phyloP scores from a whole-genome alignment of 2,888 invertebrate species.

The Polyommatus icarus region DNA sequence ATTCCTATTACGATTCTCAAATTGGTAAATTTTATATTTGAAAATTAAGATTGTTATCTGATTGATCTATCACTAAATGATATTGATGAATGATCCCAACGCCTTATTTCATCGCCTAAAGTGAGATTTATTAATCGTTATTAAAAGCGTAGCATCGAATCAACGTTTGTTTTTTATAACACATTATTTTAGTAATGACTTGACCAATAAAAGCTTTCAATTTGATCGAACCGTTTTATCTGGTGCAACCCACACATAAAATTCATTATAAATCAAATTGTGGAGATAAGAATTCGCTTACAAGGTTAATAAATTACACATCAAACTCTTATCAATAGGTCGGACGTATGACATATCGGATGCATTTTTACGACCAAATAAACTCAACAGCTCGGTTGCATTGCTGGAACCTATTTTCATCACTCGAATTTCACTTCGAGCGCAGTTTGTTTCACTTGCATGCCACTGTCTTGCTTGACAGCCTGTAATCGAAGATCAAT shows the following conservation, averaged over 20 bases:
- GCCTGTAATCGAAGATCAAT: not conserved
- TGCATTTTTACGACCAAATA: constrained; percentile 52
- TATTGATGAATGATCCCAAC: not conserved
- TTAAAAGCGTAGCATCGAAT: not conserved
- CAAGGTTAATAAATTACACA: constrained; percentile 37
- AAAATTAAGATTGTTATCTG: not conserved
- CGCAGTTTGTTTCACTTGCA: not conserved
- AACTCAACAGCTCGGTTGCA: constrained; percentile 9
- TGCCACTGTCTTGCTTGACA: not conserved
- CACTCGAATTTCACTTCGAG: not conserved
- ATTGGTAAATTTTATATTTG: no score
- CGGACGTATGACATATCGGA: constrained; percentile 64
- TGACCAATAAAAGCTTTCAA: constrained; percentile 32
- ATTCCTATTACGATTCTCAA: no score
- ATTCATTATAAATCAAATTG: constrained; percentile 32
- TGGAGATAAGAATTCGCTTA: constrained; percentile 35
- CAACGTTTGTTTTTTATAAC: constrained; percentile 14
- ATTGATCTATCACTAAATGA: not conserved
- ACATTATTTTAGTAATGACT: constrained; percentile 30
- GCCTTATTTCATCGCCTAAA: not conserved
- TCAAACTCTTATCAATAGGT: constrained; percentile 52
- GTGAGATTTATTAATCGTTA: constrained; percentile 12
- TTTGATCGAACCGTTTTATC: constrained; percentile 30
- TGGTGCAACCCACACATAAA: constrained; percentile 32
- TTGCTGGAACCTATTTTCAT: not conserved